Base-by-base conservation (phyloP, 2,888 invertebrate species). In the Dynastes grantii region DNA sequence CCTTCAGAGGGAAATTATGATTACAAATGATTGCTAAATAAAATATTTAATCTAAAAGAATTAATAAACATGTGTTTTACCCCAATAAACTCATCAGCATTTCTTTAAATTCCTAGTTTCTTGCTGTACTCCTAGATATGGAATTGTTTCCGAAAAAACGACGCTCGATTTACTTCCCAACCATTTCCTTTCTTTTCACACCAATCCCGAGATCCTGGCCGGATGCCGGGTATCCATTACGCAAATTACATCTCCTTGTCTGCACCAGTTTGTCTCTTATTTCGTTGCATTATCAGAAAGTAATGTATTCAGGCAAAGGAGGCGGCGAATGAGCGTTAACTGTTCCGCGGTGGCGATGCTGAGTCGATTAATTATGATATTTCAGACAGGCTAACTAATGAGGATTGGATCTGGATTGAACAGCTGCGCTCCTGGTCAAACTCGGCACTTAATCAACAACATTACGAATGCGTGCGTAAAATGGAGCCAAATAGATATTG, bases 341-440 rank as follows among this genome's bases (percentile, higher is more conserved):
- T 40, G 22, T 63, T 8, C 45, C 11, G 11, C 45, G 11, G 45
- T 45, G 45, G 45, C 55, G 68, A 11, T 51, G 51, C 27, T 68
- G 68, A 68, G 68, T 75, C 61, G 45, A 81, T 81, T 81, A 81
- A 81, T 81, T 80, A 81, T 76, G 73, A 65, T 55, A 67, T 76
- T 76, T 76, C 49, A 78, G 81, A 78, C 79, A 76, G 40, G 77
- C 22, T 80, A 79, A 81, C 78, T 81, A 81, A 81, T 78, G 80
- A 81, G 79, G 78, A 76, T 78, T 70, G 67, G 77, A 76, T 78
- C 78, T 55, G 73, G 63, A 78, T 78, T 75, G 76, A 81, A 78
- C 81, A 81, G 79, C 78, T 81, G 79, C 77, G 76, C 77, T 76
- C 73, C 76, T 78, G 80, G 80, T 78, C 80, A 76, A 76, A 76